phyloP scores from a whole-genome alignment of 2,797 vertebrate species.

The Ispidina picta region DNA sequence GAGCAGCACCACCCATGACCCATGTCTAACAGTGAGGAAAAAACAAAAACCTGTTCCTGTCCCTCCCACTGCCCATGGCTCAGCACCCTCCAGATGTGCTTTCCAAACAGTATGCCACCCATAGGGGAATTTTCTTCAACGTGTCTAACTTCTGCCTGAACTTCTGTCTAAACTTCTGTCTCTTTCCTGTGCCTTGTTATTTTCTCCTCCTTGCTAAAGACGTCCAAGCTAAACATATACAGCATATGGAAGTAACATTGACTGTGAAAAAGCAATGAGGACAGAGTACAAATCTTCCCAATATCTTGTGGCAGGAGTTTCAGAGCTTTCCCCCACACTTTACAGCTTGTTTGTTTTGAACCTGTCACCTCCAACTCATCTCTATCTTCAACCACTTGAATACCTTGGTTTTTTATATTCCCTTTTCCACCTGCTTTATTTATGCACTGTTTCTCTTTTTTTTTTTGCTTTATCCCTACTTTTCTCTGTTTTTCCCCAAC shows the following conservation, averaged over 20 bases:
- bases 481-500: background rate
- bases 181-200: background rate
- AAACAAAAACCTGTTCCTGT: background rate
- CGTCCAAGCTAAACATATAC: background rate
- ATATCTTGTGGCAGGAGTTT: background rate
- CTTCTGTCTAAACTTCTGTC: background rate
- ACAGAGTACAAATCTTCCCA: background rate
- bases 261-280: background rate
- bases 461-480: background rate
- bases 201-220: background rate
- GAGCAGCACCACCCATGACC: background rate
- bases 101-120: background rate
- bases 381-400: background rate
- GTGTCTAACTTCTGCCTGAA: background rate
- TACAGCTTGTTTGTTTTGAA: background rate
- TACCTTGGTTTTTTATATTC: background rate
- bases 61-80: accelerated
- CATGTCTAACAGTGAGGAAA: background rate
- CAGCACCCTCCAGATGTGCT: accelerated
- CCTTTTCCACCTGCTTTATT: background rate
- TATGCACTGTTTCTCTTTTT: background rate
- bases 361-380: background rate
- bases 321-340: background rate
- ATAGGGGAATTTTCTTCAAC: background rate
- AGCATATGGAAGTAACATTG: background rate